Evolutionary conservation across 1,140 invertebrate genomes (phyloP).

Genomic region (Drosophila asahinai): DNA sequence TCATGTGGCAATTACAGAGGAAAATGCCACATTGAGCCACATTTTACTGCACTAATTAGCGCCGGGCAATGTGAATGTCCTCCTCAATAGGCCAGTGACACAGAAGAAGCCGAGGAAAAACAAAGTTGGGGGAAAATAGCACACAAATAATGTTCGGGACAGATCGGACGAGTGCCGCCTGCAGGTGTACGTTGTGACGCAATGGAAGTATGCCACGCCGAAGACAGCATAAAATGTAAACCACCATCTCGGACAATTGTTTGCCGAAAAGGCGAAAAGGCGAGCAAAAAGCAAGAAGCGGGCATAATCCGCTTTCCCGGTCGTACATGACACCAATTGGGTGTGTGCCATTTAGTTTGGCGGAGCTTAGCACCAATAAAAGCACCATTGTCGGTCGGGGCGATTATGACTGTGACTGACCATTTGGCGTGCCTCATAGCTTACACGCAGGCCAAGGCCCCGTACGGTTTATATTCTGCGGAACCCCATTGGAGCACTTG

Average conservation of each 20-base stretch:
- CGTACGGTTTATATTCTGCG: constrained; percentile 54
- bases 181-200: constrained; percentile 64
- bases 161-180: no score
- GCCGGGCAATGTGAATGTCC: constrained; percentile 67
- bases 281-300: constrained; percentile 16
- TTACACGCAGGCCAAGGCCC: constrained; percentile 3
- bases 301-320: constrained; percentile 55
- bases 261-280: constrained; percentile 40
- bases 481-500: constrained; percentile 18
- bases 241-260: constrained; percentile 35
- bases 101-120: constrained; percentile 22
- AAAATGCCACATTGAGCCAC: constrained; percentile 43
- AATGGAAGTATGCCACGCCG: constrained; percentile 73
- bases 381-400: constrained; percentile 44
- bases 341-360: constrained; percentile 49
- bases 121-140: constrained; percentile 9
- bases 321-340: constrained; percentile 62
- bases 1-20: constrained; percentile 29
- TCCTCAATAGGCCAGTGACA: constrained; percentile 73
- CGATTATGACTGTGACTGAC: constrained; percentile 40
- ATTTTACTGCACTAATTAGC: constrained; percentile 58
- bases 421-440: constrained; percentile 41
- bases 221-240: constrained; percentile 35
- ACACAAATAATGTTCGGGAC: constrained; percentile 33
- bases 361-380: constrained; percentile 73